phyloP scores from a whole-genome alignment of 2,113 vertebrate genomes.

The Hepsetus odoe region DNA sequence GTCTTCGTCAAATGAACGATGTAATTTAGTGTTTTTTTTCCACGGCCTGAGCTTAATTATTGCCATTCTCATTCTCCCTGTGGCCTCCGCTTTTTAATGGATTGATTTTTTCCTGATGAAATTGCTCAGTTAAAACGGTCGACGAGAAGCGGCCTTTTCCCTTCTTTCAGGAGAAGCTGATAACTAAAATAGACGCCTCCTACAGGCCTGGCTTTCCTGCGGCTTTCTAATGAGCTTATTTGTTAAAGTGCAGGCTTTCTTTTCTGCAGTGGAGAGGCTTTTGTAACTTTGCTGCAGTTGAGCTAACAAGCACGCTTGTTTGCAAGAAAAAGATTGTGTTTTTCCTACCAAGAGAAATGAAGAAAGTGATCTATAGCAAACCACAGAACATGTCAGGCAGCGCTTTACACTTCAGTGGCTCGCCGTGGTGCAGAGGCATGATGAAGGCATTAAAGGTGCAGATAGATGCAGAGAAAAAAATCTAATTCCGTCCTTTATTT shows the following conservation, averaged over 20 bases:
- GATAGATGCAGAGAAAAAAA: slow-evolving; percentile 10
- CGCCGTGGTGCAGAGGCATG: not conserved
- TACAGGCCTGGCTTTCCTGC: not conserved
- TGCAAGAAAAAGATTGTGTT: not conserved
- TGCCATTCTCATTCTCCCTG: slow-evolving; percentile 58
- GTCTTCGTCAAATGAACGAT: slow-evolving; percentile 66
- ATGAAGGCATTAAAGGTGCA: slow-evolving; percentile 17
- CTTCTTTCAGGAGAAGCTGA: slow-evolving; percentile 6
- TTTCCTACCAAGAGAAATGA: not conserved
- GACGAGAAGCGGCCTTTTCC: slow-evolving; percentile 8
- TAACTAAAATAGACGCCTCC: not conserved
- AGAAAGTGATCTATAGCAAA: not conserved
- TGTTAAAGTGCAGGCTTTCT: slow-evolving; percentile 4
- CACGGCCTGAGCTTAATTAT: slow-evolving; percentile 60
- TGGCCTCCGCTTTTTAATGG: slow-evolving; percentile 53
- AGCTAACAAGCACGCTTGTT: not conserved
- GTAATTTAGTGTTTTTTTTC: slow-evolving; percentile 60
- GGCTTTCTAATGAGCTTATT: slow-evolving; percentile 15
- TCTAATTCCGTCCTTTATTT: slow-evolving; percentile 2
- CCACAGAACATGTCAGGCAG: not conserved
- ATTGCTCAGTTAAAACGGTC: slow-evolving; percentile 54
- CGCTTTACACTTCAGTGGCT: slow-evolving; percentile 2
- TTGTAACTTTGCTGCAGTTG: not conserved
- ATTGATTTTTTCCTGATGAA: slow-evolving; percentile 56
- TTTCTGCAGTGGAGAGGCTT: not conserved